Evolutionary conservation across 1,140 invertebrate species (phyloP).

Genomic region (Aphelenchoides avenae): DNA sequence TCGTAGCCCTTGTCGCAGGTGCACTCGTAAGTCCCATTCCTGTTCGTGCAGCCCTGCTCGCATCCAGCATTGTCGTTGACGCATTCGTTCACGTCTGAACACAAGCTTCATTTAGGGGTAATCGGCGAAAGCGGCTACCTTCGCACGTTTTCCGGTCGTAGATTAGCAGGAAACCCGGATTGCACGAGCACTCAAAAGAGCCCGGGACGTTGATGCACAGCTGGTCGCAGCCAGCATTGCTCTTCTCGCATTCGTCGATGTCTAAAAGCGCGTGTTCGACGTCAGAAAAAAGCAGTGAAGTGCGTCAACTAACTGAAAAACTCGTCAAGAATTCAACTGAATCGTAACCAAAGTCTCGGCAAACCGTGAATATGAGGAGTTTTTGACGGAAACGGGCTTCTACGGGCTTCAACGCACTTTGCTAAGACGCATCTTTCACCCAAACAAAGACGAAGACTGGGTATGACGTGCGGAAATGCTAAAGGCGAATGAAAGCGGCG

Average conservation of each 20-base stretch:
- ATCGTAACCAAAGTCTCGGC: not conserved
- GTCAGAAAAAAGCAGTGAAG: not conserved
- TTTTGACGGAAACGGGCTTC: no score
- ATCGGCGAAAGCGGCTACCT: conserved; percentile 53
- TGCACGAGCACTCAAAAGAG: conserved; percentile 61
- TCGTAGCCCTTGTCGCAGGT: conserved; percentile 66
- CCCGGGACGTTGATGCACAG: conserved; percentile 61
- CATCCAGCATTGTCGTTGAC: conserved; percentile 16
- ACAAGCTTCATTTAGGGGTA: conserved; percentile 2
- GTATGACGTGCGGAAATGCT: no score
- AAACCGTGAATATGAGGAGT: no score
- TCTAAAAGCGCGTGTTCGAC: conserved; percentile 53
- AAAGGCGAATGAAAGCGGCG: no score
- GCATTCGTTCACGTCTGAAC: conserved; percentile 52
- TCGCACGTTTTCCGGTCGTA: conserved; percentile 60
- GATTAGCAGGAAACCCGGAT: conserved; percentile 60
- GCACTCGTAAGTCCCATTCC: conserved; percentile 81
- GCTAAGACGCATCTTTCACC: no score
- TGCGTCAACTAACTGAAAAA: conserved; percentile 1
- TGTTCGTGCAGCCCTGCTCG: conserved; percentile 71
- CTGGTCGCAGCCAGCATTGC: conserved; percentile 61
- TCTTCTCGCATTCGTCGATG: no score
- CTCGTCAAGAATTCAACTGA: no score
- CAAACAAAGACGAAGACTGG: no score
- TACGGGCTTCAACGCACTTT: no score